Conservation (phyloP, 2,888 invertebrate genomes). For the Eupithecia vulgata region DNA sequence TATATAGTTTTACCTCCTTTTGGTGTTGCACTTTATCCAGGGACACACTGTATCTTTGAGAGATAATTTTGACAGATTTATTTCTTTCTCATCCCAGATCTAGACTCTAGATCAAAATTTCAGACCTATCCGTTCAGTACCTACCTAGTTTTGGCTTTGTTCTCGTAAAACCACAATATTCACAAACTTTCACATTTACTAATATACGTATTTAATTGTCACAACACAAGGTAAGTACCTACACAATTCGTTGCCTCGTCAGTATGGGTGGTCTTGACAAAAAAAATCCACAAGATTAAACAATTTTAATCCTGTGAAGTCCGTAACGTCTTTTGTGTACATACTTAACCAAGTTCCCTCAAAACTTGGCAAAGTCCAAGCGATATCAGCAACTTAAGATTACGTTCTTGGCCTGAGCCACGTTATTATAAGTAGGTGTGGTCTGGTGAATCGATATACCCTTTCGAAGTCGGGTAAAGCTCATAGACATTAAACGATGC, state of each 20-base stretch:
- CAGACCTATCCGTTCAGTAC: background rate
- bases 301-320: slow-evolving; percentile 4
- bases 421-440: slow-evolving; percentile 15
- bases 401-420: slow-evolving; percentile 27
- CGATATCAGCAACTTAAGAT: slow-evolving; percentile 31
- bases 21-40: no score
- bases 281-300: background rate
- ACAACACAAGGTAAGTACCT: background rate
- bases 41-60: background rate
- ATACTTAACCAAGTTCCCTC: slow-evolving; percentile 32
- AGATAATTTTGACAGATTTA: background rate
- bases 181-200: background rate
- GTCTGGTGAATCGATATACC: slow-evolving; percentile 23
- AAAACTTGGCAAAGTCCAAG: slow-evolving; percentile 32
- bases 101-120: background rate
- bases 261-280: background rate
- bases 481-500: slow-evolving; percentile 15
- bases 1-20: no score
- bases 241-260: background rate
- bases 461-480: slow-evolving; percentile 21
- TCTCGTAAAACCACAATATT: background rate
- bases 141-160: background rate
- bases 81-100: background rate
- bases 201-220: background rate
- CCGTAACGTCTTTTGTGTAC: background rate